Conservation (phyloP, 2,888 invertebrate species). For the Mechanitis mazaeus region DNA sequence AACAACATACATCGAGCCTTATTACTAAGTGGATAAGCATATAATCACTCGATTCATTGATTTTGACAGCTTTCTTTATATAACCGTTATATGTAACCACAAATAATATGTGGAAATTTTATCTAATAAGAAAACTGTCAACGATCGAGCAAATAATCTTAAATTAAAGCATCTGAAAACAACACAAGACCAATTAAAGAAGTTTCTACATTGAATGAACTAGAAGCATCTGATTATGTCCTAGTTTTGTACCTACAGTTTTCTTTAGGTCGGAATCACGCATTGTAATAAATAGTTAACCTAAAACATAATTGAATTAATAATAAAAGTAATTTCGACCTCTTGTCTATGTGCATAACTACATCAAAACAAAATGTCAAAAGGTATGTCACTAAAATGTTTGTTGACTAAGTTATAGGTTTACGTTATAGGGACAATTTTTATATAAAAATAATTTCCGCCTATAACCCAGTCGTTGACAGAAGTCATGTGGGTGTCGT, state of each 20-base stretch:
- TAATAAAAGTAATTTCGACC: conserved; percentile 21
- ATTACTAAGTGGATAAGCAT: conserved; percentile 67
- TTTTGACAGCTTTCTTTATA: conserved; percentile 44
- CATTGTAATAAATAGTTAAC: too few species aligned
- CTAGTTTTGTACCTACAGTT: conserved; percentile 6
- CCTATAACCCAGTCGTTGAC: conserved; percentile 54
- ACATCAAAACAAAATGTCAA: conserved; percentile 21
- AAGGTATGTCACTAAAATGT: conserved; percentile 18
- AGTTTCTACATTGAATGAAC: conserved; percentile 12
- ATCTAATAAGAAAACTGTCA: conserved; percentile 45
- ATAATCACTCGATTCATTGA: conserved; percentile 40
- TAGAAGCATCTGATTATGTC: conserved; percentile 17
- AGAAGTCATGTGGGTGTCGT: conserved; percentile 61
- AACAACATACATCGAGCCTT: conserved; percentile 77
- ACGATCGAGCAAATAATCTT: conserved; percentile 55
- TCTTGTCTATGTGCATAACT: conserved; percentile 22
- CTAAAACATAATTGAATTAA: conserved; percentile 1
- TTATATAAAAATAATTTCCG: conserved; percentile 18
- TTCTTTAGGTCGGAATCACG: conserved; percentile 19
- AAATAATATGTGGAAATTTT: background rate
- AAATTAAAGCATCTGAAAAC: conserved; percentile 65
- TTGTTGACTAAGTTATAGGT: conserved; percentile 27
- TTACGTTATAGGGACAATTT: conserved; percentile 5
- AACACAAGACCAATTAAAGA: conserved; percentile 42
- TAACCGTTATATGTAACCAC: background rate